Base-by-base conservation (phyloP, 2,797 vertebrate genomes). In the Sebastes umbrosus region DNA sequence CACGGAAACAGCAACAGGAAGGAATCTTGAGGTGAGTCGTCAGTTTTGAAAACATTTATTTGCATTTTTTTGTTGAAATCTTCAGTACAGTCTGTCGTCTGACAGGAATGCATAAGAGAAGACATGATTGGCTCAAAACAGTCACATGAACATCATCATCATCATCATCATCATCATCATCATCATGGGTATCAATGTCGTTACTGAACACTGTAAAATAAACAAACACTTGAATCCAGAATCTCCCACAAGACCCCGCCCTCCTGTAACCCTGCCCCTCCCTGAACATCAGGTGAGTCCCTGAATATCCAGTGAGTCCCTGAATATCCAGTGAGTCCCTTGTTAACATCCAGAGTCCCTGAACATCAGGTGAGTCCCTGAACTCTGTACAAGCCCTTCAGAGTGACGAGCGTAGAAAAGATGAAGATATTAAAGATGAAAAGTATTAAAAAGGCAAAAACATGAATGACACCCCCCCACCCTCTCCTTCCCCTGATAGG, bases 41-140 rank as follows among this genome's bases (percentile, higher is more conserved):
- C 22, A 14, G 31, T 91, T 94, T 94, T 87, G 11, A 87, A 90
- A 91, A 88, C 77, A 79, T 96, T 95, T 93, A 94, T 95, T 95
- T 94, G 89, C 91, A 95, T 95, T 94, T 95, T 34, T 87, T 87
- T 88, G 72, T 91, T 96, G 93, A 96, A 96, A 97, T 97, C 96
- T 97, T 98, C 97, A 96, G 94, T 96, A 95, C 95, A 96, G 82
- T 98, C 97, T 97, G 97, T 96, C 97, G 78, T 92, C 89, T 95
- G 97, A 97, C 97, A 98, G 97, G 97, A 98, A 99, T 99, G 97
- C 97, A 97, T 97, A 95, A 96, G 95, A 97, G 96, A 97, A 96
- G 95, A 97, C 96, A 97, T 67, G 96, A 97, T 97, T 97, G 97
- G 97, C 98, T 99, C 97, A 98, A 97, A 92, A 98, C 95, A 96